phyloP scores from a whole-genome alignment of 2,113 vertebrate species.

The human (Homo sapiens) region DNA sequence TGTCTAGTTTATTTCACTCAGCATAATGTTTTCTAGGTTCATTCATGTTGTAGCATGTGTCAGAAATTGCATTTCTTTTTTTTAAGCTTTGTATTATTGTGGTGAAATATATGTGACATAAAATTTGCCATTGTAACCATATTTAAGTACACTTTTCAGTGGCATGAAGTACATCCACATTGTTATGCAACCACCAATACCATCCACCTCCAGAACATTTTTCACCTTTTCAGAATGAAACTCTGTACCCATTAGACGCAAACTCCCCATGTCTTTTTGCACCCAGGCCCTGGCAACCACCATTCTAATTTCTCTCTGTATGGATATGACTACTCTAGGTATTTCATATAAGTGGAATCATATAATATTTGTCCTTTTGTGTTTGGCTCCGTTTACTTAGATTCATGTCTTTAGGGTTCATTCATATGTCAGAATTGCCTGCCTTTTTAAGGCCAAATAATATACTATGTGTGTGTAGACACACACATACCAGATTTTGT shows the following conservation, averaged over 20 bases:
- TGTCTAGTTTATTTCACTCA: background rate
- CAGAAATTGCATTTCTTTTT: background rate
- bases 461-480: background rate
- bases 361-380: background rate
- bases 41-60: background rate
- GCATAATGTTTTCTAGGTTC: background rate
- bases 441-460: background rate
- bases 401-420: background rate
- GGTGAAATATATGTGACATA: background rate
- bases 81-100: background rate
- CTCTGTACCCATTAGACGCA: background rate
- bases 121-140: background rate
- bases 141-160: background rate
- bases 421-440: background rate
- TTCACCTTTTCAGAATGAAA: background rate
- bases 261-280: background rate
- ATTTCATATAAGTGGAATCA: background rate
- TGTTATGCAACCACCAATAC: background rate
- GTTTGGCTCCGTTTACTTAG: background rate
- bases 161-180: background rate
- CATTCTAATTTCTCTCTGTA: background rate
- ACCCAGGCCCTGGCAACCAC: background rate
- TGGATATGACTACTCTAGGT: background rate
- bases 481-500: background rate
- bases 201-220: background rate